These are phyloP conservation scores for Azorinus chamasolen DNA, from an alignment of 2,888 invertebrate species.

Conservation along the genomic window DNA sequence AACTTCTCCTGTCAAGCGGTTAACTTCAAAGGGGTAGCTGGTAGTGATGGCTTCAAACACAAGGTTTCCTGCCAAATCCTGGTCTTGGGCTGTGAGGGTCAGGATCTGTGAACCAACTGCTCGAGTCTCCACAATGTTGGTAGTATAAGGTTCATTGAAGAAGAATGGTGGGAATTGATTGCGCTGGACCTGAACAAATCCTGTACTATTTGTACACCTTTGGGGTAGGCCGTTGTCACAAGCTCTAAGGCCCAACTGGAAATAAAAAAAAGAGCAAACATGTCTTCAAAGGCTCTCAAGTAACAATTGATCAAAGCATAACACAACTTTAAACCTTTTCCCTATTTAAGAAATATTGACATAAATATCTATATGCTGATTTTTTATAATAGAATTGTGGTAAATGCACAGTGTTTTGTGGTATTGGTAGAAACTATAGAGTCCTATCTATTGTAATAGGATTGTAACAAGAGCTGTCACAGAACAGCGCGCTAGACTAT, in stretches of 20 bases:
- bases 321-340: too few relatives aligned
- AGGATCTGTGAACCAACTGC: slow-evolving; percentile 46
- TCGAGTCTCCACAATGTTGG: slow-evolving; percentile 56
- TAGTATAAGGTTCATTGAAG: slow-evolving; percentile 66
- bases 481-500: too few relatives aligned
- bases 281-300: too few relatives aligned
- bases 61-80: slow-evolving; percentile 66
- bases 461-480: too few relatives aligned
- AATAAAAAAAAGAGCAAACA: neutral
- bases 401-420: too few relatives aligned
- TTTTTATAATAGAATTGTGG: too few relatives aligned
- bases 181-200: slow-evolving; percentile 69
- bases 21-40: slow-evolving; percentile 66
- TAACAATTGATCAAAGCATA: too few relatives aligned
- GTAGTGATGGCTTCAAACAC: slow-evolving; percentile 67
- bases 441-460: too few relatives aligned
- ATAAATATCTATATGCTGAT: too few relatives aligned
- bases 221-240: slow-evolving; percentile 74
- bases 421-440: too few relatives aligned
- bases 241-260: slow-evolving; percentile 68
- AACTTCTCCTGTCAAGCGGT: slow-evolving; percentile 63
- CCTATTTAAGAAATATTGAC: too few relatives aligned
- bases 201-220: slow-evolving; percentile 71
- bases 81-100: slow-evolving; percentile 64
- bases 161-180: slow-evolving; percentile 80